phyloP scores from a whole-genome alignment of 2,888 invertebrate genomes.

The Fragum fragum region DNA sequence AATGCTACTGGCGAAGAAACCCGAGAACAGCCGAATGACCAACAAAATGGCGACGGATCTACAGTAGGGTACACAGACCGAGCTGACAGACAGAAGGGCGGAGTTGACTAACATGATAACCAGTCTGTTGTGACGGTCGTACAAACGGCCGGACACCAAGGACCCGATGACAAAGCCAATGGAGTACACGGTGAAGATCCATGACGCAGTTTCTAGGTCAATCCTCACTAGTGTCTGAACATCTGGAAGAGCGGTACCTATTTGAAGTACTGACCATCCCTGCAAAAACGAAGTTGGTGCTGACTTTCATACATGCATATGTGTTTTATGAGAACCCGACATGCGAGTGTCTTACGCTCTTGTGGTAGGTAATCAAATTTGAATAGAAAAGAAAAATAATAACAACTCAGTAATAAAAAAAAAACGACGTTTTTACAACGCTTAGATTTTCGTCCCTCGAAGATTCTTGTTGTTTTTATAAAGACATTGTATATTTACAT shows the following conservation, averaged over 20 bases:
- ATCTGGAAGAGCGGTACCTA: conserved; percentile 55
- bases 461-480: too few species aligned
- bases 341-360: not conserved
- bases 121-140: conserved; percentile 54
- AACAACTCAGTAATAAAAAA: not conserved
- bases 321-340: not conserved
- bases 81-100: conserved; percentile 32
- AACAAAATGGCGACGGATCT: conserved; percentile 48
- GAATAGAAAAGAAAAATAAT: not conserved
- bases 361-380: not conserved
- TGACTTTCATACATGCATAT: not conserved
- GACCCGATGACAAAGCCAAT: conserved; percentile 52
- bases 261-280: conserved; percentile 56
- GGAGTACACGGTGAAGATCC: conserved; percentile 62
- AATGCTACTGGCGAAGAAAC: conserved; percentile 51
- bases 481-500: too few species aligned
- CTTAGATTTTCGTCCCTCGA: too few species aligned
- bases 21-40: conserved; percentile 37
- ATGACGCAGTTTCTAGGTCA: conserved; percentile 54
- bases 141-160: conserved; percentile 48
- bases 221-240: conserved; percentile 40
- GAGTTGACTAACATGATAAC: conserved; percentile 39
- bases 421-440: too few species aligned
- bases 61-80: conserved; percentile 38
- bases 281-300: too few species aligned